Evolutionary conservation across 2,888 invertebrate genomes (phyloP).

Genomic region (Polydrusus pterygomalis): DNA sequence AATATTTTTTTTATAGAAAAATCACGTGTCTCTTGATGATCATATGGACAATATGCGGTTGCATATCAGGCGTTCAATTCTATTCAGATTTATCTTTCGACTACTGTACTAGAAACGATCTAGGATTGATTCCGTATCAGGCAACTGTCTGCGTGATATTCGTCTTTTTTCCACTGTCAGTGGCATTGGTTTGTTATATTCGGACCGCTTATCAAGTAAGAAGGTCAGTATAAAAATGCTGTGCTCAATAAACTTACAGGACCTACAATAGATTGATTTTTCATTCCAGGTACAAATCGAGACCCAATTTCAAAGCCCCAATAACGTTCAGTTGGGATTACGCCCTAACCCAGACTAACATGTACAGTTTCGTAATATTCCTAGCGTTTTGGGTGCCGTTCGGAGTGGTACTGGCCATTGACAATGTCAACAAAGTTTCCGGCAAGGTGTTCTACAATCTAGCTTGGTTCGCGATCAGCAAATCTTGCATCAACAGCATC

Average conservation of each 20-base stretch:
- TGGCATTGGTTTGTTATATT: conserved; percentile 76
- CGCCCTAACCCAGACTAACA: conserved; percentile 78
- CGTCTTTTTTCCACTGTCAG: conserved; percentile 76
- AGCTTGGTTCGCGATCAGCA: conserved; percentile 82
- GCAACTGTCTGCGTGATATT: conserved; percentile 75
- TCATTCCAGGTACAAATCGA: conserved; percentile 70
- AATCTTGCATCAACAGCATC: conserved; percentile 80
- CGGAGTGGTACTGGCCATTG: conserved; percentile 76
- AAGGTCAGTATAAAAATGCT: conserved; percentile 50
- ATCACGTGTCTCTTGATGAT: conserved; percentile 75
- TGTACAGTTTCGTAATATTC: conserved; percentile 79
- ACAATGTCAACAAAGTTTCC: conserved; percentile 72
- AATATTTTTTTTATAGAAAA: conserved; percentile 58
- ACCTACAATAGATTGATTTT: neutral
- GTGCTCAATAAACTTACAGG: neutral
- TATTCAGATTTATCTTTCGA: conserved; percentile 79
- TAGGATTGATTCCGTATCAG: conserved; percentile 76
- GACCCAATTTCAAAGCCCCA: conserved; percentile 79
- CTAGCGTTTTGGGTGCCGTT: conserved; percentile 82
- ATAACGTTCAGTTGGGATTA: conserved; percentile 78
- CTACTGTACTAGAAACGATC: conserved; percentile 77
- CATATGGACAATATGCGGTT: conserved; percentile 76
- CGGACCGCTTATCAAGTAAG: conserved; percentile 74
- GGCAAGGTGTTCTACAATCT: conserved; percentile 79
- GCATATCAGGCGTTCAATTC: conserved; percentile 78